Base-by-base conservation (phyloP, 2,888 invertebrate species). In the Plagiodera versicolora region DNA sequence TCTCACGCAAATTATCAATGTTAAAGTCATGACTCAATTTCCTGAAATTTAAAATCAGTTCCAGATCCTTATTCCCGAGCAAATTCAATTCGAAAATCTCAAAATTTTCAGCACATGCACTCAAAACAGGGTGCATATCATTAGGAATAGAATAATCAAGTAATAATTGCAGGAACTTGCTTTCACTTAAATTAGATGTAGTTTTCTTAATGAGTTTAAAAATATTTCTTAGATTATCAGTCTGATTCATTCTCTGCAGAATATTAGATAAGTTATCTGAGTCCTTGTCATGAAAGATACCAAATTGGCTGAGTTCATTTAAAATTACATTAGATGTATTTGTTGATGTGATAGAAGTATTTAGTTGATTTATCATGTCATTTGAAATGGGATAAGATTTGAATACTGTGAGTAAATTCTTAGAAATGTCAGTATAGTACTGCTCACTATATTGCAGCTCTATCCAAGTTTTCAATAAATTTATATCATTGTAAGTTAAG, bases 231-330 rank as follows among this genome's bases (percentile, higher is more conserved):
- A 86, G 77, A 72, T 82, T 84, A 68, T 82, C 82, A 11, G 84
- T 85, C 58, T 83, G 81, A 63, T 86, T 84, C 49, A 90, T 77
- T 71, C 91, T 83, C 1, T 82, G 79, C 66, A 91, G 78, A 49
- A 88, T 83, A 70, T 81, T 78, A 64, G 82, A 79, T 32, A 88
- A 75, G 74, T 87, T 80, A 10, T 78, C 77, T 28, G 79, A 79
- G 74, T 91, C 91, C 56, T 81, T 79, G 11, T 82, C 79, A 61
- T 84, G 83, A 56, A 90, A 87, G 69, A 89, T 82, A 0, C 90
- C 90, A 69, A 86, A 87, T 54, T 84, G 83, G 60, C 83, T 81
- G 3, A 89, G 75, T 57, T 86, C 84, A 72, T 87, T 86, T 64
- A 87, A 83, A 65, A 87, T 80, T 64, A 83, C 81, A 74, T 87